A percentile compares a stretch with the other conserved stretches of the same genome.
Conservation (phyloP, 2,888 invertebrate genomes). For the Dryobotodes eremita region DNA sequence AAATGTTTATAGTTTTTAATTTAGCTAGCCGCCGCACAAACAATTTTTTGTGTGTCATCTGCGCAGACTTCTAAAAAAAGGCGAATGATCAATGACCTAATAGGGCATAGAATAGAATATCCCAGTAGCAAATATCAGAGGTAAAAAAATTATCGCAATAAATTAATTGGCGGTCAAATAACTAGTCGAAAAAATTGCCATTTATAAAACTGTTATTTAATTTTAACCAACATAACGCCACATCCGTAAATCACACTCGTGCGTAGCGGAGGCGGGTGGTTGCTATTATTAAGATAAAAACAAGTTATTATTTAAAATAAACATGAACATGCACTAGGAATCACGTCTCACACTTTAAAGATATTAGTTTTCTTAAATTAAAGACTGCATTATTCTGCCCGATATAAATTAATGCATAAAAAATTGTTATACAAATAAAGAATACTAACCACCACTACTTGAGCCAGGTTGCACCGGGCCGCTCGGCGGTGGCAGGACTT, state of each 20-base stretch:
- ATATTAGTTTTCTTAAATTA: slow-evolving; percentile 21
- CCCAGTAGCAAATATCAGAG: not conserved
- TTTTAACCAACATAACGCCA: not conserved
- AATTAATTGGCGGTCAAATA: not conserved
- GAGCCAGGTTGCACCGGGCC: slow-evolving; percentile 69
- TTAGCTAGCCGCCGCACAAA: too few relatives aligned
- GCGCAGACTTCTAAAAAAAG: too few relatives aligned
- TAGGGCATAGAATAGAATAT: not conserved
- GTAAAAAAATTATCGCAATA: not conserved
- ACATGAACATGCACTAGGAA: slow-evolving; percentile 33
- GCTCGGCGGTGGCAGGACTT: slow-evolving; percentile 65
- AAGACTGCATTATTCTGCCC: not conserved
- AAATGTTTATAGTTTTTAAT: too few relatives aligned
- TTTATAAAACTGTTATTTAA: not conserved
- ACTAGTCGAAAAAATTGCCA: not conserved
- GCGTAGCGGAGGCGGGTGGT: not conserved
- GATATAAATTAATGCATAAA: slow-evolving; percentile 36
- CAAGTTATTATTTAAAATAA: slow-evolving; percentile 19
- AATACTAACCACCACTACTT: slow-evolving; percentile 59
- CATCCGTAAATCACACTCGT: slow-evolving; percentile 1
- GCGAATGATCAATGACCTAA: not conserved
- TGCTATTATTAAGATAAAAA: not conserved
- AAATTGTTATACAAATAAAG: not conserved
- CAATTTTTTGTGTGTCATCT: too few relatives aligned
- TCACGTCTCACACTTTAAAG: slow-evolving; percentile 10